Conservation (phyloP, 2,888 invertebrate species). For the Cartodere bifasciata region DNA sequence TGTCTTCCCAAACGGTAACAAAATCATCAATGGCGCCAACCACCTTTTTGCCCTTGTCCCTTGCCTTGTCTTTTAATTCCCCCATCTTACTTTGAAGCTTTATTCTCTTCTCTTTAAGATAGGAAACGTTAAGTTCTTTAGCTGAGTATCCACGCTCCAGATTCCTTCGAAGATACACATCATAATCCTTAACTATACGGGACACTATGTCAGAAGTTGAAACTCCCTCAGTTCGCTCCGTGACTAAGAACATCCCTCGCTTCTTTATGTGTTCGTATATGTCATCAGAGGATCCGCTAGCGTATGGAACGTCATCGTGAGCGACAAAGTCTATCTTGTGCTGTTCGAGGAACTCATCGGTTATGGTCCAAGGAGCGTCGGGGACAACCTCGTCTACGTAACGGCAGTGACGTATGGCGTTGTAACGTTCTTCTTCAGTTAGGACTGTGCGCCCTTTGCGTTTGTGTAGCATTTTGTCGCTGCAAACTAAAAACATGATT, state of each 20-base stretch:
- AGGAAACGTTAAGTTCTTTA: slow-evolving; percentile 96
- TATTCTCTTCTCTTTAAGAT: slow-evolving; percentile 94
- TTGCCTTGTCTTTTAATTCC: too few species aligned
- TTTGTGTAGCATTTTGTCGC: slow-evolving; percentile 78
- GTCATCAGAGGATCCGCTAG: slow-evolving; percentile 68
- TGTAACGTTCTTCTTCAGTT: slow-evolving; percentile 92
- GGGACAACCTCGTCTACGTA: slow-evolving; percentile 93
- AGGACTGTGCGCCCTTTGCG: slow-evolving; percentile 94
- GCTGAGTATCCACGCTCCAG: slow-evolving; percentile 94
- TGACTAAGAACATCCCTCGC: slow-evolving; percentile 95
- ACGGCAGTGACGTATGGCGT: slow-evolving; percentile 95
- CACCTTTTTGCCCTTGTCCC: slow-evolving; percentile 79
- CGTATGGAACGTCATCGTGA: slow-evolving; percentile 97
- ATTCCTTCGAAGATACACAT: slow-evolving; percentile 94
- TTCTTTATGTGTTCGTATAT: slow-evolving; percentile 87
- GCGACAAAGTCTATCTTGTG: slow-evolving; percentile 99
- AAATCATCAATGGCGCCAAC: slow-evolving; percentile 77
- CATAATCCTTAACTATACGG: slow-evolving; percentile 96
- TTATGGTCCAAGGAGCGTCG: slow-evolving; percentile 92
- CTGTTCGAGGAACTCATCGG: slow-evolving; percentile 75
- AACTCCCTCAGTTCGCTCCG: slow-evolving; percentile 85
- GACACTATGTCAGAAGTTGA: slow-evolving; percentile 98
- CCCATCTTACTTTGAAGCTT: slow-evolving; percentile 95
- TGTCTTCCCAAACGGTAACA: slow-evolving; percentile 98
- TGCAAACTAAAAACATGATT: slow-evolving; percentile 74